Evolutionary conservation across 2,888 invertebrate species (phyloP).

Genomic region (Cacoxenus indagator): DNA sequence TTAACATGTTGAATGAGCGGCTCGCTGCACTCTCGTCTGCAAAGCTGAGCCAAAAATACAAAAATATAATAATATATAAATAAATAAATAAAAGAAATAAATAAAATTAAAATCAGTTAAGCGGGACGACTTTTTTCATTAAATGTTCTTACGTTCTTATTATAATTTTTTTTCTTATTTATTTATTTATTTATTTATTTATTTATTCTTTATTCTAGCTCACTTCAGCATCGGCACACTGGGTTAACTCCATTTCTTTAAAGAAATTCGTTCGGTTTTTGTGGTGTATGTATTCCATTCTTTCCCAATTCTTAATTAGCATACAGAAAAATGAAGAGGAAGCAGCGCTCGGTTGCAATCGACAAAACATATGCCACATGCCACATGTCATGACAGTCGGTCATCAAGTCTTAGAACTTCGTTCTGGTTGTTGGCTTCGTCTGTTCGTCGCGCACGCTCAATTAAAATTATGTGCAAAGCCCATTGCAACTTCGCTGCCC

Average conservation of each 20-base stretch:
- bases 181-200: not conserved
- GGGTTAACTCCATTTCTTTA: not conserved
- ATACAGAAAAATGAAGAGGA: conserved; percentile 29
- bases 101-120: not conserved
- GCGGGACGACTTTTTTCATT: not conserved
- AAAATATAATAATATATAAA: no score
- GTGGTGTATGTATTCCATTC: not conserved
- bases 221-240: not conserved
- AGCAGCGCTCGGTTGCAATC: not conserved
- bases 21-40: not conserved
- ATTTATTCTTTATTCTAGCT: not conserved
- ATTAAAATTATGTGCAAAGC: conserved; percentile 36
- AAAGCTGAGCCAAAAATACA: no score
- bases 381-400: conserved; percentile 2
- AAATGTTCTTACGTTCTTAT: not conserved
- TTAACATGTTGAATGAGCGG: conserved; percentile 51
- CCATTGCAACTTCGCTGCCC: not conserved
- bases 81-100: no score
- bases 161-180: not conserved
- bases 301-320: conserved; percentile 61
- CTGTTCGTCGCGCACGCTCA: conserved; percentile 57
- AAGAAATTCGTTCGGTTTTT: not conserved
- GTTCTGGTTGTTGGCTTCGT: conserved; percentile 10
- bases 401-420: not conserved
- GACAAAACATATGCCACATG: not conserved